Evolutionary conservation across 2,797 vertebrate species (phyloP).

Genomic region (Chloroceryle amazona): DNA sequence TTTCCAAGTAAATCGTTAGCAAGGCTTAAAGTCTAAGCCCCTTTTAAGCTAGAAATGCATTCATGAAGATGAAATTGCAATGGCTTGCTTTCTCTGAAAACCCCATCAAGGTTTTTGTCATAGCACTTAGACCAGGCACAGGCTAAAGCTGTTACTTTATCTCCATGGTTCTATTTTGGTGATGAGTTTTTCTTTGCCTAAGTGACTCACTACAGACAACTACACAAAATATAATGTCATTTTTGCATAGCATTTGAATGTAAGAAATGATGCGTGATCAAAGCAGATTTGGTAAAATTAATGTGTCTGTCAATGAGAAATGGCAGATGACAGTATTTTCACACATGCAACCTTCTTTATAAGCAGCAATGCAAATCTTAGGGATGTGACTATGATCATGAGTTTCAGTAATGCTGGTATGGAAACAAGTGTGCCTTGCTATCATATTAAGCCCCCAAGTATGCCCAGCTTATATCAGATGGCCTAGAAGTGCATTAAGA

Average conservation of each 20-base stretch:
- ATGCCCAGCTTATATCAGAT: neutral
- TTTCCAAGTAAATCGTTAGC: neutral
- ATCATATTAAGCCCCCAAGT: neutral
- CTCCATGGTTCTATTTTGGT: neutral
- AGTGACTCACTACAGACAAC: neutral
- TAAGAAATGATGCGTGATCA: neutral
- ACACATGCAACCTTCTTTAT: neutral
- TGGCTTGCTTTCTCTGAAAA: neutral
- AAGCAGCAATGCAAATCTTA: neutral
- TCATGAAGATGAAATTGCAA: conserved; percentile 34
- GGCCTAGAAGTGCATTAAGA: neutral
- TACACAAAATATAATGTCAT: neutral
- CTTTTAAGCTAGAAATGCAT: conserved; percentile 16
- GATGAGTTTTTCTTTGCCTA: neutral
- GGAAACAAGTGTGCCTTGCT: neutral
- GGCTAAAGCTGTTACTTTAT: neutral
- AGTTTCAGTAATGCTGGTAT: neutral
- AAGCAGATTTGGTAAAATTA: neutral
- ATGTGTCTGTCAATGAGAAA: neutral
- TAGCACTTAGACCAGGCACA: rapidly evolving
- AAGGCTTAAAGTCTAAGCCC: conserved; percentile 42
- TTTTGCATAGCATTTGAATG: neutral
- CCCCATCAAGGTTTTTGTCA: neutral
- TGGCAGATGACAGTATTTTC: neutral
- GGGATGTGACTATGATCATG: rapidly evolving